phyloP scores from a whole-genome alignment of 2,797 vertebrate genomes.

The Catamblyrhynchus diadema region DNA sequence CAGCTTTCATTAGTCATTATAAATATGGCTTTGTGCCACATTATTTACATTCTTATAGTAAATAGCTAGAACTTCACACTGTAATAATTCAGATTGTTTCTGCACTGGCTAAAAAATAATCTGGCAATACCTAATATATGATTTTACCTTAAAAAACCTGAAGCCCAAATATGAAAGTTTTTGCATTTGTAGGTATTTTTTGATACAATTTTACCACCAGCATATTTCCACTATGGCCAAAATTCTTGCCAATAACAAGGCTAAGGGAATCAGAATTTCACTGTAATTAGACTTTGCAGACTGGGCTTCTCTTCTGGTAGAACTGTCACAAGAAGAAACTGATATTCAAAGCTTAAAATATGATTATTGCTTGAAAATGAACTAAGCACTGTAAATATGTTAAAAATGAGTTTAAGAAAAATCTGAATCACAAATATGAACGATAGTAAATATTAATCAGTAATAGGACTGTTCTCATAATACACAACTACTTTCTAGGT shows the following conservation, averaged over 20 bases:
- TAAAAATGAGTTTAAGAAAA: constrained; percentile 43
- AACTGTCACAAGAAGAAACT: constrained; percentile 50
- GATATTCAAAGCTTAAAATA: constrained; percentile 68
- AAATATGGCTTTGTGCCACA: constrained; percentile 76
- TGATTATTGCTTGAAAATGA: constrained; percentile 60
- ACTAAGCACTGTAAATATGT: constrained; percentile 36
- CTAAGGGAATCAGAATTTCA: constrained; percentile 55
- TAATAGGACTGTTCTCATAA: constrained; percentile 6
- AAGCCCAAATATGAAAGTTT: not conserved
- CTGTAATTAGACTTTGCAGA: constrained; percentile 60
- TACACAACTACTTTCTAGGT: not conserved
- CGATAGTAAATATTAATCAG: not conserved
- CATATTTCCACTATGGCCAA: constrained; percentile 45
- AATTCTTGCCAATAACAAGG: constrained; percentile 53
- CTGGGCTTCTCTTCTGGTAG: constrained; percentile 46
- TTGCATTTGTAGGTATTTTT: not conserved
- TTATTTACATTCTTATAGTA: constrained; percentile 76
- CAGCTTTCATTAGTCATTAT: constrained; percentile 80
- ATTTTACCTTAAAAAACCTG: constrained; percentile 41
- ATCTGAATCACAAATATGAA: constrained; percentile 36
- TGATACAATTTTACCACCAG: constrained; percentile 25
- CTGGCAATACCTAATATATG: constrained; percentile 45
- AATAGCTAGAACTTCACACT: constrained; percentile 72
- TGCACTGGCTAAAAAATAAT: constrained; percentile 60
- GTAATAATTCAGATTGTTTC: constrained; percentile 55